A percentile compares a stretch with the other conserved stretches of the same genome.
Evolutionary conservation across 1,140 invertebrate genomes (phyloP).

Genomic region (Euwallacea fornicatus): DNA sequence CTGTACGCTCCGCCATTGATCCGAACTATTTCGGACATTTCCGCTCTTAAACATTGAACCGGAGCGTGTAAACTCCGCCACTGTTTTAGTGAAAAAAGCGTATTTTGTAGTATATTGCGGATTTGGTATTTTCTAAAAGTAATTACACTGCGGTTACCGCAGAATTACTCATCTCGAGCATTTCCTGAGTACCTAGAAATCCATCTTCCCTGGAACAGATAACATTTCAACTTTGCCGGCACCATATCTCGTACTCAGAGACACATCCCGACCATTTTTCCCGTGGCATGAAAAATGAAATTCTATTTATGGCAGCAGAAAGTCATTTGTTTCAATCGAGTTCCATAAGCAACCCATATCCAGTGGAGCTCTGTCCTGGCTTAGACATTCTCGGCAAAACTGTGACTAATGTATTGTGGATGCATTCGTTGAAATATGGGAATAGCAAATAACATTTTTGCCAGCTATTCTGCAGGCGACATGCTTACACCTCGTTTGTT

Average conservation of each 20-base stretch:
- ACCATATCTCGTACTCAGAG: background rate
- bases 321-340: slow-evolving; percentile 24
- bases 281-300: background rate
- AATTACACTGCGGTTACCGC: too few relatives aligned
- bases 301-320: slow-evolving; percentile 13
- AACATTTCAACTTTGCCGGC: slow-evolving; percentile 1
- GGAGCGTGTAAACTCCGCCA: too few relatives aligned
- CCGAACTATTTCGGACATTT: too few relatives aligned
- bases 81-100: too few relatives aligned
- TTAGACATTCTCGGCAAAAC: slow-evolving; percentile 14
- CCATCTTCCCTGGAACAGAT: too few relatives aligned
- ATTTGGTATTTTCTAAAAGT: too few relatives aligned
- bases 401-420: slow-evolving; percentile 21
- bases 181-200: too few relatives aligned
- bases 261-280: background rate
- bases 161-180: too few relatives aligned
- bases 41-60: too few relatives aligned
- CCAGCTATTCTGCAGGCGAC: slow-evolving; percentile 19
- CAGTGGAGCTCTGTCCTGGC: slow-evolving; percentile 18
- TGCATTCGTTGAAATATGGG: slow-evolving; percentile 22
- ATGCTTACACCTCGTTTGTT: slow-evolving; percentile 29
- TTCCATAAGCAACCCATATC: slow-evolving; percentile 15
- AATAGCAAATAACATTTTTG: slow-evolving; percentile 26
- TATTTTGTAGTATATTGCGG: too few relatives aligned
- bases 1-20: too few relatives aligned